Base-by-base conservation (phyloP, 2,113 vertebrate species). In the Acrocephalus kingi region DNA sequence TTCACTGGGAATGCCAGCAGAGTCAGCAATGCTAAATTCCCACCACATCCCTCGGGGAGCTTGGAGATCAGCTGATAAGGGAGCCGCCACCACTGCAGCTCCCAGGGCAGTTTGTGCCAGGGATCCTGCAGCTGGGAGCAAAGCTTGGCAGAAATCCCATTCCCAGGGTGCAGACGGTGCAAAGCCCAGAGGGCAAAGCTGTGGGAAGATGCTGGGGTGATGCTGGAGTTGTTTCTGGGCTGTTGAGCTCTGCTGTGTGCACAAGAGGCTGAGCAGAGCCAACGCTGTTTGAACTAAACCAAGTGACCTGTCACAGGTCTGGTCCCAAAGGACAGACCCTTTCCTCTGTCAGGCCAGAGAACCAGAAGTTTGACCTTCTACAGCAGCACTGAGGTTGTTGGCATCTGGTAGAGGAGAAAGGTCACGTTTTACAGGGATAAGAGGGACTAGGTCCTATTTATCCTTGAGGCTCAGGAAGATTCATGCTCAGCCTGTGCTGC, bases 11-110 rank as follows among this genome's bases (percentile, higher is more conserved):
- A 9, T 6, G 84, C 39, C 37, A 37, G 62, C 66, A 27, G 73
- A 37, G 46, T 23, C 1, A 20, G 23, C 51, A 48, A 8, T 0
- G 31, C 43, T 23, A 13, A 46, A 25, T 4, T 41, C 13, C 14
- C 82, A 6, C 15, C 2, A 1, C n/a, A 24, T 25, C 43, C 73
- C 2, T 0, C 0, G 1, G 55, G 23, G 22, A 74, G 30, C 43
- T 21, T 4, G 33, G 67, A 75, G n/a, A 80, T 52, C 35, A 16
- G 30, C 56, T 35, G 52, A 19, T 5, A 48, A 39, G 0, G 0
- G 45, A 25, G 33, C 48, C 6, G 11, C 18, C 0, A 1, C 54
- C 13, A 3, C 18, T 5, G 16, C 1, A 1, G 33, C 37, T 39
- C 49, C 68, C 7, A 22, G 48, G 1, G 55, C 59, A 4, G 48